phyloP scores from a whole-genome alignment of 2,797 vertebrate genomes.

The Diceros bicornis region DNA sequence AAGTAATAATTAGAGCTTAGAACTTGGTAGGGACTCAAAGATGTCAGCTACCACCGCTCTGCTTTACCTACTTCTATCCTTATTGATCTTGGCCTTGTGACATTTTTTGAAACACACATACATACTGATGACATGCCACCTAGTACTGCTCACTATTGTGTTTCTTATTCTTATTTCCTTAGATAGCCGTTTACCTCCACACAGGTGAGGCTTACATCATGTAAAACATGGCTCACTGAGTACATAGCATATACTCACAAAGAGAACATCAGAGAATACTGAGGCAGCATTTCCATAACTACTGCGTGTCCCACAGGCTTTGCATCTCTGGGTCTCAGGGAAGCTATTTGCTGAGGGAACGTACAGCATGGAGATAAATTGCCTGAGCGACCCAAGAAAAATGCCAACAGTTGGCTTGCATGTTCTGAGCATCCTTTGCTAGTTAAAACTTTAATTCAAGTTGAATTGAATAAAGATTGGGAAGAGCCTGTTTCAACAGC shows the following conservation, averaged over 20 bases:
- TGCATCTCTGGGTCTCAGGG: not conserved
- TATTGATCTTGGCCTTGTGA: not conserved
- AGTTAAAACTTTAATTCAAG: not conserved
- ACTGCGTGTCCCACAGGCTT: rapidly evolving
- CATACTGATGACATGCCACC: too few relatives aligned
- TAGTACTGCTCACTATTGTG: not conserved
- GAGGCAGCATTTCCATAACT: not conserved
- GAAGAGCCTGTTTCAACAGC: not conserved
- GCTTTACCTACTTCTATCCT: not conserved
- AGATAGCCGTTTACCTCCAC: not conserved
- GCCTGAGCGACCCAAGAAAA: not conserved
- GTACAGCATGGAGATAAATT: not conserved
- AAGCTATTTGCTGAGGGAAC: not conserved
- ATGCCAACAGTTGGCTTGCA: not conserved
- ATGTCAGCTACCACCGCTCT: not conserved
- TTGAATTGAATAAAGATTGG: not conserved
- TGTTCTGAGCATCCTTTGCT: not conserved
- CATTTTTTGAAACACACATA: not conserved
- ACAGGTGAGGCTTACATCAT: not conserved
- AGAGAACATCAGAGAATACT: rapidly evolving
- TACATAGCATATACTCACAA: not conserved
- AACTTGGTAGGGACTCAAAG: not conserved
- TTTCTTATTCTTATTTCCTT: not conserved
- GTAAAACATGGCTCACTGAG: not conserved
- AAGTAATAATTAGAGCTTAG: not conserved